Base-by-base conservation (phyloP, 2,797 vertebrate species). In the Channa striata region DNA sequence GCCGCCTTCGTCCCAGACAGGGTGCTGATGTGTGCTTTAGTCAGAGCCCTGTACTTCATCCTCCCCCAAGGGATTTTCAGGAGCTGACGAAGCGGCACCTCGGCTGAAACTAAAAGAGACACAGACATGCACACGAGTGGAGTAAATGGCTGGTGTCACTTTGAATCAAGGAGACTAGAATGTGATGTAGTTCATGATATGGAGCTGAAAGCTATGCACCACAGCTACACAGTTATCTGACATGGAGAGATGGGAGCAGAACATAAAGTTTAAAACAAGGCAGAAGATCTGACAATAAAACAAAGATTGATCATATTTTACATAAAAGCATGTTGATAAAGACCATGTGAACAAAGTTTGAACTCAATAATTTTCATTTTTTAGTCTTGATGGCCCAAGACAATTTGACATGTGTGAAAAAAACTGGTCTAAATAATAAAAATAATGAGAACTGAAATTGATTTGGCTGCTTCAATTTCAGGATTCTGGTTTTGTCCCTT, bases 21-120 rank as follows among this genome's bases (percentile, higher is more conserved):
- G 69, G 59, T 76, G 60, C 54, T 3, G 44, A 56, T 2, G 40
- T 46, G 66, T 56, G 71, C 50, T 59, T 54, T 11, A 59, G 68
- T 60, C 54, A 62, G 71, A 77, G 80, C 57, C 25, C 59, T 63
- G 20, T 57, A 12, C 30, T 47, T 70, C 77, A 59, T 62, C 61
- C 43, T 57, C 30, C 57, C 23, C 56, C 8, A 0, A 40, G 67
- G 53, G 61, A 42, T 56, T 77, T 68, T 82, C 74, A 69, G 80
- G 80, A 21, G 74, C 83, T 74, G 82, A 74, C 6, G 53, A 76
- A 84, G 84, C 50, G 25, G 74, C 69, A 74, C 70, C 73, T 84
- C 71, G 20, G 59, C 89, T 88, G 82, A 81, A 88, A 85, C 62
- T 83, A 72, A 81, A 77, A 61, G 58, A 83, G 53, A 85, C 75